phyloP scores from a whole-genome alignment of 1,140 invertebrate genomes.

The Pseudobourletiella spinata region DNA sequence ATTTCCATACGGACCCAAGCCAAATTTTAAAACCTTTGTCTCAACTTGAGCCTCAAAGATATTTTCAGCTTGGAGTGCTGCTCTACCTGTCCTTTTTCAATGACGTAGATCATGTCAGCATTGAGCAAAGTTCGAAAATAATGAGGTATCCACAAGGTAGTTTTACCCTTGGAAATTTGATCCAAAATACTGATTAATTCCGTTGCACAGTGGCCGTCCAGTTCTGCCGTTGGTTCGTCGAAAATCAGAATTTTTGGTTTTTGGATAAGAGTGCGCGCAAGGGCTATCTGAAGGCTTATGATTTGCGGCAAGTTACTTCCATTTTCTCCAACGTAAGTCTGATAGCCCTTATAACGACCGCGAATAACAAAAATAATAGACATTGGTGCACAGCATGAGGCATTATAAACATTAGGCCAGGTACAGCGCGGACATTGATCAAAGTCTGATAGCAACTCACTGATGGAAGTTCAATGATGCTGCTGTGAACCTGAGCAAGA shows the following conservation, averaged over 20 bases:
- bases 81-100: background rate
- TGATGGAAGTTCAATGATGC: background rate
- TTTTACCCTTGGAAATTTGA: background rate
- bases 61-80: too few relatives aligned
- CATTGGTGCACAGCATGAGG: background rate
- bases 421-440: background rate
- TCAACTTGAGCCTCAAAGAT: too few relatives aligned
- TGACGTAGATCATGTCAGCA: background rate
- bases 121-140: background rate
- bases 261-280: background rate
- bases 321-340: background rate
- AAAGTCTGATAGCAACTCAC: too few relatives aligned
- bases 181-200: background rate
- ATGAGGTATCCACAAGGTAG: background rate
- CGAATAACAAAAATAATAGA: background rate
- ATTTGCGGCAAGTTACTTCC: background rate
- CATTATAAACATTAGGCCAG: background rate
- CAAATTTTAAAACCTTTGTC: too few relatives aligned
- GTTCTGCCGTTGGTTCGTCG: background rate
- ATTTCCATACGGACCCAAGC: too few relatives aligned
- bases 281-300: background rate
- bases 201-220: background rate
- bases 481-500: background rate
- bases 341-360: background rate
- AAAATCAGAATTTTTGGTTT: background rate